Evolutionary conservation across 2,888 invertebrate species (phyloP).

Genomic region (Ormyrus nitidulus): DNA sequence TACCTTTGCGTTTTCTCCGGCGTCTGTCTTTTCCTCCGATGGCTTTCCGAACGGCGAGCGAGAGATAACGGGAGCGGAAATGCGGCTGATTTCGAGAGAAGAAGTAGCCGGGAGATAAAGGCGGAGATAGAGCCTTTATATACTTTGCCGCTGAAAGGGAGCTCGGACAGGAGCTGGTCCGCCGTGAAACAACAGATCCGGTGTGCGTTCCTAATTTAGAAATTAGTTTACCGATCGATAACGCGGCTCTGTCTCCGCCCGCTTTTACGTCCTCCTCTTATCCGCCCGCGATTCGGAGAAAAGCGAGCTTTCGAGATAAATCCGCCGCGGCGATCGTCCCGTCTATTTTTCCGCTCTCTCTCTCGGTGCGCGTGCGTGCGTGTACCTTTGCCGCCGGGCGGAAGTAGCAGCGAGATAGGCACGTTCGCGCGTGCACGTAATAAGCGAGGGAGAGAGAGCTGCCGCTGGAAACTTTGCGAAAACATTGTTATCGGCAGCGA

Average conservation of each 20-base stretch:
- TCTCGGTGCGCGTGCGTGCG: background rate
- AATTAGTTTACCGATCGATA: constrained; percentile 9
- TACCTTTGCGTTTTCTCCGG: background rate
- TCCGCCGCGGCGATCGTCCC: background rate
- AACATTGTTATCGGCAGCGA: background rate
- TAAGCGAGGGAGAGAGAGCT: background rate
- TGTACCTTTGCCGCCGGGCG: constrained; percentile 21
- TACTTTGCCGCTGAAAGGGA: no score
- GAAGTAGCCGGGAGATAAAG: background rate
- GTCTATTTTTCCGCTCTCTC: background rate
- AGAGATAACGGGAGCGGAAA: constrained; percentile 6
- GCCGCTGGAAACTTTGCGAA: background rate
- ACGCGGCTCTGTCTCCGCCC: constrained; percentile 23
- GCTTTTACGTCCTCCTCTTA: background rate
- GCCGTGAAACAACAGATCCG: background rate
- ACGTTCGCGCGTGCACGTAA: background rate
- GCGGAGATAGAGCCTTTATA: background rate
- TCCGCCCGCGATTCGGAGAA: background rate
- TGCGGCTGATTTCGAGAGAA: background rate
- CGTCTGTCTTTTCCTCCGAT: no score
- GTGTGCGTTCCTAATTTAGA: background rate
- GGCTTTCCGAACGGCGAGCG: background rate
- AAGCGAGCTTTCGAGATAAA: background rate
- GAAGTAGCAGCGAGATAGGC: background rate
- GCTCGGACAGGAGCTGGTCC: no score